phyloP scores from a whole-genome alignment of 2,113 vertebrate genomes.

The Eptesicus fuscus region DNA sequence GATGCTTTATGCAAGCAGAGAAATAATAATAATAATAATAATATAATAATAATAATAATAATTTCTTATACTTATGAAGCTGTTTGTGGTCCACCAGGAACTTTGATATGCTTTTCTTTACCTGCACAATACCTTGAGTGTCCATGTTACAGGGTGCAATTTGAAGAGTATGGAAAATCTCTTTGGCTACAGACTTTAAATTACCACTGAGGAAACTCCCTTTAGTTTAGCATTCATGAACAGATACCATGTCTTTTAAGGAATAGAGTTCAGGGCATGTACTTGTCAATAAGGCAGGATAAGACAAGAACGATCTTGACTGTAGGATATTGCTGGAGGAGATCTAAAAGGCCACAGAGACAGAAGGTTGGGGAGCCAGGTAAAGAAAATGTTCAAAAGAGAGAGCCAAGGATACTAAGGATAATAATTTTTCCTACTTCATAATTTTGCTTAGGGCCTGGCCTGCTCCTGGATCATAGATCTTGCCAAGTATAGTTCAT shows the following conservation, averaged over 20 bases:
- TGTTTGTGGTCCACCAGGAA: background rate
- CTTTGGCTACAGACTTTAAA: background rate
- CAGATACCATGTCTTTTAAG: background rate
- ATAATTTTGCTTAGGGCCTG: slow-evolving; percentile 4
- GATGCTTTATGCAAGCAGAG: background rate
- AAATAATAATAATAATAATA: background rate
- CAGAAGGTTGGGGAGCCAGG: background rate
- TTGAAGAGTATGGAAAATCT: no score
- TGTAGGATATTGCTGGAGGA: background rate
- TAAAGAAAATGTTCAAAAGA: background rate
- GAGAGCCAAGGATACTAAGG: background rate
- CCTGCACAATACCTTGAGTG: background rate
- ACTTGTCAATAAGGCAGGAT: background rate
- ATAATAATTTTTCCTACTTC: background rate
- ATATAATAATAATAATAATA: background rate
- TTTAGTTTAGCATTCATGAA: background rate
- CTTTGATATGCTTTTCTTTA: background rate
- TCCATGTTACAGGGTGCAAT: background rate
- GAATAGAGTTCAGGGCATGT: background rate
- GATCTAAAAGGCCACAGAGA: background rate
- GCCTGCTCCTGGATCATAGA: background rate
- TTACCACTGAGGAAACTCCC: background rate
- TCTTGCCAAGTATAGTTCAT: slow-evolving; percentile 37
- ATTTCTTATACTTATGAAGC: background rate
- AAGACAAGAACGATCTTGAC: background rate